A percentile compares a stretch with the other conserved stretches of the same genome.
Evolutionary conservation across 1,140 invertebrate species (phyloP).

Genomic region (Brachionus rubens): DNA sequence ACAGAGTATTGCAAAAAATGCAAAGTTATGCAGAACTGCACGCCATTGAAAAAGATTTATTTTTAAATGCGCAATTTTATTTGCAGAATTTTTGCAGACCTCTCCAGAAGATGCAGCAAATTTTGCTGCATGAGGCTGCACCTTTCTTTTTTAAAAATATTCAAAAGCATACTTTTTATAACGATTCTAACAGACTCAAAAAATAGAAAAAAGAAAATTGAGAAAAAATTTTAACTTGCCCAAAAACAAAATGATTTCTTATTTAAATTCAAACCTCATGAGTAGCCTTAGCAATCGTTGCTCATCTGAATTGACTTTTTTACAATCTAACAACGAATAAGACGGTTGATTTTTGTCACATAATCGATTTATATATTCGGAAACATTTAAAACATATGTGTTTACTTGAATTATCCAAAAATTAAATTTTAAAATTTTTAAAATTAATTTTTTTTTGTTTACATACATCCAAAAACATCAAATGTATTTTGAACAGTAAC

Average conservation of each 20-base stretch:
- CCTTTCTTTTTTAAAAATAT: too few species aligned
- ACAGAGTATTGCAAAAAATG: too few species aligned
- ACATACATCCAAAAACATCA: constrained; percentile 2
- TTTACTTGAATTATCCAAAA: background rate
- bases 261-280: background rate
- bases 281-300: background rate
- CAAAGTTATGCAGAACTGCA: too few species aligned
- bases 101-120: too few species aligned
- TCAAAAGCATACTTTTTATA: too few species aligned
- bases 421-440: constrained; percentile 1
- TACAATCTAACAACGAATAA: constrained; percentile 14
- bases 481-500: background rate
- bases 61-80: too few species aligned
- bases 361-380: background rate
- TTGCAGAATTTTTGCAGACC: too few species aligned
- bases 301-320: constrained; percentile 36
- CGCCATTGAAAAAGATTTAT: too few species aligned
- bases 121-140: too few species aligned
- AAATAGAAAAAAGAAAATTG: too few species aligned
- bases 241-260: background rate
- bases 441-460: background rate
- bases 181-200: too few species aligned
- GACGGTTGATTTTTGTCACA: background rate
- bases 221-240: background rate
- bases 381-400: constrained; percentile 37